Evolutionary conservation across 2,888 invertebrate species (phyloP), one percentile per base, ranked within the genome.

Genomic region (Synanthedon formicaeformis): DNA sequence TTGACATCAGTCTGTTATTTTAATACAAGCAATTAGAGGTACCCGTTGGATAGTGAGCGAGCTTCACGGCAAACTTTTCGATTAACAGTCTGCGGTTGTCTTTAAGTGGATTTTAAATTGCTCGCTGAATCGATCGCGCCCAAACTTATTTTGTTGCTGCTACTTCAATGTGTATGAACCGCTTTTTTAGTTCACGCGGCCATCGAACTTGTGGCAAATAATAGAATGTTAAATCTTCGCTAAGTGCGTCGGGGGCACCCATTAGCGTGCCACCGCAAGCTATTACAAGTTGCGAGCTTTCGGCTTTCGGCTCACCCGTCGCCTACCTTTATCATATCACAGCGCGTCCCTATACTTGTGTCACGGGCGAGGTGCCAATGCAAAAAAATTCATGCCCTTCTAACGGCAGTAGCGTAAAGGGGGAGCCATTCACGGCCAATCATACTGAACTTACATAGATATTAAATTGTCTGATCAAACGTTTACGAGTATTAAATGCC

Each of bases 1-100:
- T 86, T 86, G 85, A 85, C 85, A 85, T 85, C 80, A 81, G 75
- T 78, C 84, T 78, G 83, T 85, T 86, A 86, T 86, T 86, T 86
- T 85, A 86, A 86, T 85, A 86, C 78, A 82, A 73, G 81, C 83
- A 86, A 86, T 86, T 86, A 86, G 75, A 79, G 74, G 78, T 73
- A 73, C 75, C 76, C 68, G 63, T 65, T 75, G 75, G 74, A 69
- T 68, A 65, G 66, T 66, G 64, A 75, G 69, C 66, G 75, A 71
- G 51, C 75, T 63, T 60, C 16, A 27, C 13, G 68, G 74, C 76
- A 73, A 83, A 86, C 72, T 85, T 86, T 84, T 84, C 82, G 85
- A 85, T 85, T 85, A 85, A 75, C 80, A 59, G 61, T 60, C 65
- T 81, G 86, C 73, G 84, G 85, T 80, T 74, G 78, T 76, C 74